Conservation (phyloP, 2,888 invertebrate species). For the Tetragonula carbonaria region DNA sequence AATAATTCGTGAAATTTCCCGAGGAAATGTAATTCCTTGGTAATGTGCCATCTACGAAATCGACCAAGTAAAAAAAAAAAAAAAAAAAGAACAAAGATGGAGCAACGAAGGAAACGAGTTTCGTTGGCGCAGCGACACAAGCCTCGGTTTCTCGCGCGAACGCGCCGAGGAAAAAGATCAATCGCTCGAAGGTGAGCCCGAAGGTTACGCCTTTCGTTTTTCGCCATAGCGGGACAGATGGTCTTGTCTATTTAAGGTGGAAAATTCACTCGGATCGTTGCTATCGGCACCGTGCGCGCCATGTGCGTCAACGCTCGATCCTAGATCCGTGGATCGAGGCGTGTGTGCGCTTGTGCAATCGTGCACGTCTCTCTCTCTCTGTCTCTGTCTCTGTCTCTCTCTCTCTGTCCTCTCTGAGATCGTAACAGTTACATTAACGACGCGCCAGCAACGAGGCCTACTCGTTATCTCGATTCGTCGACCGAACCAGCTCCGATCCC, state of each 20-base stretch:
- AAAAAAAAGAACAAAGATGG: not conserved
- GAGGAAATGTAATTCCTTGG: no score
- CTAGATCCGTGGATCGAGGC: constrained; percentile 31
- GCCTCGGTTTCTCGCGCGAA: constrained; percentile 24
- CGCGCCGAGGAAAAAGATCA: constrained; percentile 64
- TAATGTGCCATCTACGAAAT: not conserved
- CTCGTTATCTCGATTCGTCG: constrained; percentile 54
- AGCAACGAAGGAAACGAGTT: not conserved
- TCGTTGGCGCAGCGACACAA: not conserved
- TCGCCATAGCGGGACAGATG: constrained; percentile 73
- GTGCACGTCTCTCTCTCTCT: constrained; percentile 17
- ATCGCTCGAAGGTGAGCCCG: constrained; percentile 69
- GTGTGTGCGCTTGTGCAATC: constrained; percentile 18
- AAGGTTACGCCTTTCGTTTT: constrained; percentile 74
- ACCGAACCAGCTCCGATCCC: constrained; percentile 15
- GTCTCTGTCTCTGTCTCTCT: not conserved
- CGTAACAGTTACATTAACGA: constrained; percentile 72
- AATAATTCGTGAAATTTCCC: no score
- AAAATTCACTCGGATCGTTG: constrained; percentile 75
- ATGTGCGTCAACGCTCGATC: constrained; percentile 50
- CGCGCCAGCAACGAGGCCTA: constrained; percentile 23
- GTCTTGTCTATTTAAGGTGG: constrained; percentile 77
- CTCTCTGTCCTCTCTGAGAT: constrained; percentile 51
- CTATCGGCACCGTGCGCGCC: constrained; percentile 52
- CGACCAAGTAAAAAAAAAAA: not conserved